Conservation (phyloP, 2,888 invertebrate species). For the Netelia melanura region DNA sequence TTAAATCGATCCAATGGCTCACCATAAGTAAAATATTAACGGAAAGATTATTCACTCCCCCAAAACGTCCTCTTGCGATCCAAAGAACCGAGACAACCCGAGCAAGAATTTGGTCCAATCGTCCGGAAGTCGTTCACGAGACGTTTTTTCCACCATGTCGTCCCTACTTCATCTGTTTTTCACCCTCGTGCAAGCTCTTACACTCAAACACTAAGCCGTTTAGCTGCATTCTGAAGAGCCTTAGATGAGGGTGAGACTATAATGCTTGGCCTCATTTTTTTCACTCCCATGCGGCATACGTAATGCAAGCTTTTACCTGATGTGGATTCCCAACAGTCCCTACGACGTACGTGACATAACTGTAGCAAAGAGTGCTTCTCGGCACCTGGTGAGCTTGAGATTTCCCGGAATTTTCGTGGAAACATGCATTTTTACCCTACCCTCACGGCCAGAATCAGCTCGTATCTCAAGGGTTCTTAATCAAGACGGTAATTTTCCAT, state of each 20-base stretch:
- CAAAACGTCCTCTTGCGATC: too few species aligned
- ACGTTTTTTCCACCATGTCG: conserved; percentile 4
- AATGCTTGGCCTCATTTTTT: conserved; percentile 61
- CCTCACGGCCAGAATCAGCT: background rate
- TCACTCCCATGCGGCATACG: conserved; percentile 33
- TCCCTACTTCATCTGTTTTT: conserved; percentile 13
- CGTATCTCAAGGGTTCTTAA: conserved; percentile 48
- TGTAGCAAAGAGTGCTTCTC: background rate
- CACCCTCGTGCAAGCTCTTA: conserved; percentile 25
- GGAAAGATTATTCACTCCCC: too few species aligned
- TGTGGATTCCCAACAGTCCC: too few species aligned
- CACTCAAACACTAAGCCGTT: conserved; percentile 42
- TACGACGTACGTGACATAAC: background rate
- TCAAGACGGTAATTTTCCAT: conserved; percentile 54
- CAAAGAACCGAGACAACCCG: background rate
- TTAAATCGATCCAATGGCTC: too few species aligned
- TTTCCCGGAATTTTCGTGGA: background rate
- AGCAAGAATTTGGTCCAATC: conserved; percentile 41
- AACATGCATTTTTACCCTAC: background rate
- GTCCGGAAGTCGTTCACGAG: conserved; percentile 48
- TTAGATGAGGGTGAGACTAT: conserved; percentile 54
- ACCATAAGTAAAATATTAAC: too few species aligned
- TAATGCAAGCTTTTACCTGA: conserved; percentile 2
- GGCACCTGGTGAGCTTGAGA: background rate
- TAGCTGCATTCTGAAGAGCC: conserved; percentile 45